phyloP scores from a whole-genome alignment of 2,888 invertebrate genomes.

The Sarcophaga subvicina region DNA sequence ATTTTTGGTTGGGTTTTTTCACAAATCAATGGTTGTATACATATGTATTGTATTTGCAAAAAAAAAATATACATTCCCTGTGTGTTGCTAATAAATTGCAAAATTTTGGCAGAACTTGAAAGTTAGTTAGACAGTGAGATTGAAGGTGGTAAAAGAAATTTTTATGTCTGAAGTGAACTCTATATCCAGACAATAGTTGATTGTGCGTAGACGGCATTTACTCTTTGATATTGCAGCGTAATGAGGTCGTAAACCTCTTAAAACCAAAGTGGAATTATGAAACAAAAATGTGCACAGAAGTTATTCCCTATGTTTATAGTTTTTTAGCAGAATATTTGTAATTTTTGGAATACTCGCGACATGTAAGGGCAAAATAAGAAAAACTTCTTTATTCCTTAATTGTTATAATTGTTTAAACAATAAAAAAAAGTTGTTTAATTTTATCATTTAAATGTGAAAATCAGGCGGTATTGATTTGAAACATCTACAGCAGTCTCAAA shows the following conservation, averaged over 20 bases:
- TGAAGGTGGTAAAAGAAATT: constrained; percentile 46
- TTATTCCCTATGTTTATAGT: neutral
- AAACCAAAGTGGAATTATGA: constrained; percentile 62
- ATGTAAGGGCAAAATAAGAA: no score
- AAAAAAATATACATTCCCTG: constrained; percentile 11
- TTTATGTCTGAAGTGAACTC: constrained; percentile 54
- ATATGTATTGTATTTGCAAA: neutral
- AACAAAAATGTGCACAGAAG: constrained; percentile 51
- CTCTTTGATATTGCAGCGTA: constrained; percentile 71
- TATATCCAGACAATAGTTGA: constrained; percentile 51
- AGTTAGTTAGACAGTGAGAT: constrained; percentile 33
- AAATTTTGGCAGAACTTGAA: constrained; percentile 62
- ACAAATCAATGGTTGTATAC: neutral
- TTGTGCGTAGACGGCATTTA: constrained; percentile 67
- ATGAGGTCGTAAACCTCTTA: constrained; percentile 79
- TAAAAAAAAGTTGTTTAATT: no score
- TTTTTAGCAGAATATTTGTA: no score
- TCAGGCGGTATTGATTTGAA: no score
- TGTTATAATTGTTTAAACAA: no score
- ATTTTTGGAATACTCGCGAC: no score
- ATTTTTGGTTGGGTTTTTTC: neutral
- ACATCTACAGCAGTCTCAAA: no score
- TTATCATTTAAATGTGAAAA: no score
- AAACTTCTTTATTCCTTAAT: no score
- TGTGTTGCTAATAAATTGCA: constrained; percentile 31